phyloP scores from a whole-genome alignment of 2,888 invertebrate genomes.

The Adelognathus sp. region DNA sequence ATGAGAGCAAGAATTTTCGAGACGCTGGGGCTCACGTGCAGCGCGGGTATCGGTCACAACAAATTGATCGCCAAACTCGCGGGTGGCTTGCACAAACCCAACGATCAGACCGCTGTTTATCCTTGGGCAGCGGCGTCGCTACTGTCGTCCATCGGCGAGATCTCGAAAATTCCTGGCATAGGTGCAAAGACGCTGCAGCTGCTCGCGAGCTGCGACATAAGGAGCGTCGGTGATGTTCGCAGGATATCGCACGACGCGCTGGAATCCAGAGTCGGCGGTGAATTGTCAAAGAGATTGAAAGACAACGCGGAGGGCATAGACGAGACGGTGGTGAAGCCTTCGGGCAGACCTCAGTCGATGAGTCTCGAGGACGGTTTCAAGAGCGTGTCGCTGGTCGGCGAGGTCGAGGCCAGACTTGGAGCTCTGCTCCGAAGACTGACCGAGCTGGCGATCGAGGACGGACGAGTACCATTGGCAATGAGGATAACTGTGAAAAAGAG shows the following conservation, averaged over 20 bases:
- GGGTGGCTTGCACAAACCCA: conserved; percentile 89
- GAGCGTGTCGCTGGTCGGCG: conserved; percentile 87
- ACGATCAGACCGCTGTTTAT: conserved; percentile 90
- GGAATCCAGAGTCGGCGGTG: conserved; percentile 84
- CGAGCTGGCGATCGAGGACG: conserved; percentile 89
- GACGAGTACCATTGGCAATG: conserved; percentile 89
- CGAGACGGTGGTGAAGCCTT: conserved; percentile 86
- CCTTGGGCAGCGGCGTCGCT: conserved; percentile 87
- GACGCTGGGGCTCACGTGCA: conserved; percentile 89
- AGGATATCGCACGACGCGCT: conserved; percentile 84
- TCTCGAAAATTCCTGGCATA: conserved; percentile 89
- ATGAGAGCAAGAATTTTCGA: conserved; percentile 87
- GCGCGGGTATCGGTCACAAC: conserved; percentile 93
- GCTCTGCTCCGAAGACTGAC: conserved; percentile 87
- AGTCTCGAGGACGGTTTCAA: conserved; percentile 91
- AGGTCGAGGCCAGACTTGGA: conserved; percentile 88
- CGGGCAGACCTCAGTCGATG: conserved; percentile 90
- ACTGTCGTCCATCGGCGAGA: conserved; percentile 85
- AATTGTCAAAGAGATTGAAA: conserved; percentile 87
- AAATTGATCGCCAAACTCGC: conserved; percentile 92
- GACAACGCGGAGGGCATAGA: conserved; percentile 90
- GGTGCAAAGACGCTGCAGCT: conserved; percentile 87
- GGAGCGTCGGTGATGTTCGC: conserved; percentile 87
- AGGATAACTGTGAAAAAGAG: conserved; percentile 89
- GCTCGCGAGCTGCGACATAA: conserved; percentile 83